phyloP scores from a whole-genome alignment of 2,888 invertebrate genomes.

The Diaprepes abbreviatus region DNA sequence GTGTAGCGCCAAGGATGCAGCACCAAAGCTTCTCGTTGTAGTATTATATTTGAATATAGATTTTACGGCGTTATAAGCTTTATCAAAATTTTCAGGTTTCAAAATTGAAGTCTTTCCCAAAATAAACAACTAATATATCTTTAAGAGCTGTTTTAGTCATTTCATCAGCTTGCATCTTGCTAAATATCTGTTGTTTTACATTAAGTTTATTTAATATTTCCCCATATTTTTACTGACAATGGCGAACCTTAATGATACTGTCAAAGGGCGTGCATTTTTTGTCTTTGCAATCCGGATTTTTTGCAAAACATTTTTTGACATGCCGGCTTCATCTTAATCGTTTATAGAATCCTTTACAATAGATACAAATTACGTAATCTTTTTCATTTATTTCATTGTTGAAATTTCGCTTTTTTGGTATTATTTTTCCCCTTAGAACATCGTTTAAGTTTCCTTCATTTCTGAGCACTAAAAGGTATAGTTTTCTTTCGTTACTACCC shows the following conservation, averaged over 20 bases:
- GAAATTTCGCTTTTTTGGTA: neutral
- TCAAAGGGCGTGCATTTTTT: neutral
- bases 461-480: neutral
- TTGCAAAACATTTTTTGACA: neutral
- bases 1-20: slow-evolving; percentile 42
- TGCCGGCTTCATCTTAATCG: neutral
- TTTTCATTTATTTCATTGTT: neutral
- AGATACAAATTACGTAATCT: neutral
- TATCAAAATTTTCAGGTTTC: slow-evolving; percentile 10
- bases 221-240: neutral
- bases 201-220: neutral
- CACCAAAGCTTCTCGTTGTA: slow-evolving; percentile 46
- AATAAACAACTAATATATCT: neutral
- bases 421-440: neutral
- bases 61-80: slow-evolving; percentile 26
- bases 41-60: slow-evolving; percentile 26
- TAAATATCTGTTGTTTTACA: neutral
- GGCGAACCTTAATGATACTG: neutral
- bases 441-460: neutral
- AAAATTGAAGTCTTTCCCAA: slow-evolving; percentile 1
- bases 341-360: neutral
- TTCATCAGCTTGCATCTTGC: neutral
- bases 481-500: neutral
- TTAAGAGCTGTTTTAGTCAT: neutral
- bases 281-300: neutral